Evolutionary conservation across 2,797 vertebrate species (phyloP), one percentile per base, ranked within the genome.

Genomic region (Bufotes viridis): DNA sequence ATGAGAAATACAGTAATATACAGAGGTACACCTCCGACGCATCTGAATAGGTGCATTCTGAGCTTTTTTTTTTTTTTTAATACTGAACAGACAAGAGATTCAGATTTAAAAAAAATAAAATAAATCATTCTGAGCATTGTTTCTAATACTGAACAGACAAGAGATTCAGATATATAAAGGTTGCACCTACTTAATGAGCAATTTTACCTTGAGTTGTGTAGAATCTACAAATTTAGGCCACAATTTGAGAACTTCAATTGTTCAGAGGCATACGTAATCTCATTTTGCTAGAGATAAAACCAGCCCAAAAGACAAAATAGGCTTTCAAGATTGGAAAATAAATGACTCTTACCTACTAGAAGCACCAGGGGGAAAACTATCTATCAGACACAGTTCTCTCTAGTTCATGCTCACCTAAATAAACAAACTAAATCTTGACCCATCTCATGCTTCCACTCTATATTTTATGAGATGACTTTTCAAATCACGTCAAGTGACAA

Each of bases 401-500:
- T 18, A 69, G 34, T 34, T 82, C 69, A 53, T 49, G 65, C 20
- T 84, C 85, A 87, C 74, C 85, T 89, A 87, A 79, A 83, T 84
- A 87, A 89, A 87, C 85, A 87, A 49, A 26, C 63, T 78, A 24
- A 65, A 83, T 83, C 63, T 60, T 82, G 61, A 86, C 70, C 72
- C 72, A 86, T 79, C 67, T 78, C 61, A 79, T 81, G 55, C 63
- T 55, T 65, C 20, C 26, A 34, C 53, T 63, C 53, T 85, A 61
- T 34, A 78, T 86, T 78, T 86, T 89, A 82, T 70, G 61, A 72
- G 74, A 87, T 63, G 72, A 78, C 82, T 74, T 88, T 53, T 49
- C 79, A 76, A 72, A 86, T 87, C 81, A 87, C 80, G 65, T 87
- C 80, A 34, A 84, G 81, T 69, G 82, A 87, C 88, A 89, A 89